Percentiles rank a stretch among this genome's conserved stretches.
These are phyloP conservation scores for Ornithoptera priamus DNA, from an alignment of 2,888 invertebrate genomes.

Conservation along the genomic window DNA sequence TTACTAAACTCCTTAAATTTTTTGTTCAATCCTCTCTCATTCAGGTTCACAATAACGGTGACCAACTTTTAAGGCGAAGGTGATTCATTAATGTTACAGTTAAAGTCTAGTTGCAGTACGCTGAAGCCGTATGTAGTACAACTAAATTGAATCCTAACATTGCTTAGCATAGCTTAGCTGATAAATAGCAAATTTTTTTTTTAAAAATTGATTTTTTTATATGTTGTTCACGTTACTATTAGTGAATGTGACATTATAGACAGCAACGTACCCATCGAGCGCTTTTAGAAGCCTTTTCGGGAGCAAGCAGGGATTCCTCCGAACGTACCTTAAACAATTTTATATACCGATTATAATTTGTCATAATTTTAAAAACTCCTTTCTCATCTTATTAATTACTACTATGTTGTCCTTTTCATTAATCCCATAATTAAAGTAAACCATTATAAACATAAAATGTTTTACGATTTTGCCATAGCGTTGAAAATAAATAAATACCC, in stretches of 20 bases:
- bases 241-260: neutral
- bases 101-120: neutral
- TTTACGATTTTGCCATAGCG: neutral
- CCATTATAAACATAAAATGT: neutral
- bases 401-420: too few species aligned
- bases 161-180: too few species aligned
- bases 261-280: slow-evolving; percentile 71
- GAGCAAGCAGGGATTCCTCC: slow-evolving; percentile 70
- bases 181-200: neutral
- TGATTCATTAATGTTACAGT: neutral
- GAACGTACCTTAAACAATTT: slow-evolving; percentile 71
- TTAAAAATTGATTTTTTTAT: neutral
- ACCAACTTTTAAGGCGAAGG: neutral
- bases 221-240: neutral
- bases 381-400: too few species aligned
- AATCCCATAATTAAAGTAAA: too few species aligned
- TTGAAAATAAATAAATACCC: neutral
- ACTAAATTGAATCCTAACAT: neutral
- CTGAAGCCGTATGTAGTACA: neutral
- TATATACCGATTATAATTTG: neutral
- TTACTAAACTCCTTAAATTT: neutral
- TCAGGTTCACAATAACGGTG: neutral
- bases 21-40: neutral
- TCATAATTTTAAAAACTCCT: too few species aligned
- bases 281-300: slow-evolving; percentile 63